Evolutionary conservation across 23 tunicate genomes (phyloP), one percentile per base, ranked within the genome.

Genomic region (Ascidia mentula): DNA sequence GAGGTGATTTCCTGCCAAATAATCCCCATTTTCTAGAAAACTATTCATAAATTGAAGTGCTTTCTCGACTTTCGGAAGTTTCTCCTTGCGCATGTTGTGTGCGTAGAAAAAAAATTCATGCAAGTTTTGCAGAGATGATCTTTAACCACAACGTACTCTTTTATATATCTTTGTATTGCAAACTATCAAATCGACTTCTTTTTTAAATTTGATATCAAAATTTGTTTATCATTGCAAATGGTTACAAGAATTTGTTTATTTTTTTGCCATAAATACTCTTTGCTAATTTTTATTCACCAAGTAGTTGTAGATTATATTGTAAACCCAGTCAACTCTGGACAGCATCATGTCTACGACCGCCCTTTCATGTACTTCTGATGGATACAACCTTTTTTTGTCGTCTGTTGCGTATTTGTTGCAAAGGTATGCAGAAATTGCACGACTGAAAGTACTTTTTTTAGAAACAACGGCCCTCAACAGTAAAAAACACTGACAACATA

Each of bases 51-150:
- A n/a, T 15, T n/a, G 13, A 13, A 74, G 46, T 4, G 78, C 78
- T 74, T 74, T 36, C 4, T 74, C 46, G 0, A 74, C 78, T 36
- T 36, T 38, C 34, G 46, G 34, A 36, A 74, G 39, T 31, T 74
- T 34, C 18, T 31, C 15, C 26, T 74, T 46, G 4, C n/a, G 34
- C 17, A 31, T 12, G 0, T 38, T 6, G 20, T 36, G 31, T 20
- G 30, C 46, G 5, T 6, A 8, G 15, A 74, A 36, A 26, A 74
- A 4, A 36, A 74, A 45, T 18, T 38, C 46, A 36, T 30, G 46
- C 2, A 5, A 5, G 38, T 74, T 74, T 46, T 74, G 40, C 45
- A 74, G 38, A n/a, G n/a, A n/a, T n/a, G n/a, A n/a, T n/a, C n/a
- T n/a, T n/a, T n/a, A n/a, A n/a, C n/a, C n/a, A n/a, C n/a, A n/a